A percentile compares a stretch with the other conserved stretches of the same genome.
phyloP scores from a whole-genome alignment of 2,888 invertebrate species.

The Lacanobia oleracea region DNA sequence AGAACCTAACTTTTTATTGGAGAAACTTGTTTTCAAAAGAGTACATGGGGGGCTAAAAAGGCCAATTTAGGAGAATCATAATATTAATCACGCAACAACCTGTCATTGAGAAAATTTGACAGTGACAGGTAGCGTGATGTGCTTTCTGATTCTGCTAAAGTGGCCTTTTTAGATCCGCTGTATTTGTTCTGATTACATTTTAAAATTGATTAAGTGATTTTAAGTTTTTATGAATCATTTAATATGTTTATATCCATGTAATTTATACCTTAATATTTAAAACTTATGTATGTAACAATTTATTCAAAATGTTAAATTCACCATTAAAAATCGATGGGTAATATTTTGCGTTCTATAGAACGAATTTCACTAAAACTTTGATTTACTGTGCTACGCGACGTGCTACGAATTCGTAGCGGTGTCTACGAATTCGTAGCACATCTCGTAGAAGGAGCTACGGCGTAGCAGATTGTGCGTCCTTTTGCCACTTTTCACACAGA shows the following conservation, averaged over 20 bases:
- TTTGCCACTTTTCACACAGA: constrained; percentile 19
- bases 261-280: not conserved
- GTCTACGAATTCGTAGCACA: constrained; percentile 45
- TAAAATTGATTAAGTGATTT: too few species aligned
- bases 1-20: not conserved
- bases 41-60: too few species aligned
- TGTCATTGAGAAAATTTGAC: too few species aligned
- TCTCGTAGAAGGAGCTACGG: constrained; percentile 57
- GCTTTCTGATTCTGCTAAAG: too few species aligned
- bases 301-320: constrained; percentile 6
- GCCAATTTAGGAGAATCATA: too few species aligned
- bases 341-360: too few species aligned
- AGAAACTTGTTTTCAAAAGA: not conserved
- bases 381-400: constrained; percentile 61
- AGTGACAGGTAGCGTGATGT: too few species aligned
- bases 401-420: constrained; percentile 66
- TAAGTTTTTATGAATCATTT: too few species aligned
- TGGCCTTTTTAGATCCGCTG: too few species aligned
- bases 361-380: constrained; percentile 45
- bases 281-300: not conserved
- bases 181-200: too few species aligned
- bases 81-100: too few species aligned
- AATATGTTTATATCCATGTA: too few species aligned
- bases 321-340: constrained; percentile 8
- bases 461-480: constrained; percentile 26